phyloP scores from a whole-genome alignment of 2,113 vertebrate species.

The Tachysurus fulvidraco region DNA sequence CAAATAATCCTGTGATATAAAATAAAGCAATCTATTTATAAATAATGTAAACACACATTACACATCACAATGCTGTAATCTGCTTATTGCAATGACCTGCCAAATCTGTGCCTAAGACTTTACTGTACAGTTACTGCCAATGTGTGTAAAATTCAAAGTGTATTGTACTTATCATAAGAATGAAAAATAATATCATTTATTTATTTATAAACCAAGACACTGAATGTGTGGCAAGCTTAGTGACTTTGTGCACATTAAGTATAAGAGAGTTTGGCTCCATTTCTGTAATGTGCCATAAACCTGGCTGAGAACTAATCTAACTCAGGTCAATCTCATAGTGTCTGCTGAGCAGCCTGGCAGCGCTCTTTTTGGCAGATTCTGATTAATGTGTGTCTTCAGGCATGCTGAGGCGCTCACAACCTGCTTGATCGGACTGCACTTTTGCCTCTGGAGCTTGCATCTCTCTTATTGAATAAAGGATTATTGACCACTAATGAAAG shows the following conservation, averaged over 20 bases:
- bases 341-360: slow-evolving; percentile 35
- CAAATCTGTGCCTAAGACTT: background rate
- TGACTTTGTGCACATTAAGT: background rate
- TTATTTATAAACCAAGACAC: background rate
- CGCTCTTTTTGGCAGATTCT: slow-evolving; percentile 28
- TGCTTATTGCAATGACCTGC: background rate
- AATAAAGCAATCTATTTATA: background rate
- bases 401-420: slow-evolving; percentile 32
- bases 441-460: slow-evolving; percentile 33
- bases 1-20: background rate
- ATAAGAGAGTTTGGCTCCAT: slow-evolving; percentile 2
- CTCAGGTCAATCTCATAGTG: slow-evolving; percentile 44
- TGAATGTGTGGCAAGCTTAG: background rate
- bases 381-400: slow-evolving; percentile 54
- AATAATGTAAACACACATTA: background rate
- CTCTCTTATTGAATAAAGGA: slow-evolving; percentile 48
- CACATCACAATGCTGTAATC: background rate
- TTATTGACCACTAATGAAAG: slow-evolving; percentile 52
- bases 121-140: background rate
- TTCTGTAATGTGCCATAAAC: slow-evolving; percentile 37
- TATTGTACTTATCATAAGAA: background rate
- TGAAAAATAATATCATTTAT: background rate
- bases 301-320: slow-evolving; percentile 47
- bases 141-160: background rate
- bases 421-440: slow-evolving; percentile 37